phyloP scores from a whole-genome alignment of 2,113 vertebrate genomes.

The Ptychochromis oligacanthus region DNA sequence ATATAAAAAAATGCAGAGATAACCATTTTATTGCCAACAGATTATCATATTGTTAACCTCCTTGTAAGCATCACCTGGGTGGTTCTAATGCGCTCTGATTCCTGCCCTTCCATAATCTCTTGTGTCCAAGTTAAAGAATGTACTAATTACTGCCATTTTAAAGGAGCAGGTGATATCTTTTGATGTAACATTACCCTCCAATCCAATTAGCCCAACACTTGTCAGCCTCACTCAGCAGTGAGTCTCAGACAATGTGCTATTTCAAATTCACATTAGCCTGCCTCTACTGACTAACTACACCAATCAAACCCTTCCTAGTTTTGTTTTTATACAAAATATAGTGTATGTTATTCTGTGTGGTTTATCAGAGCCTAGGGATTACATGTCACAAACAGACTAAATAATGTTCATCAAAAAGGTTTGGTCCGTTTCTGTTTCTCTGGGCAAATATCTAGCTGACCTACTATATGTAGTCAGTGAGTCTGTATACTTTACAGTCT shows the following conservation, averaged over 20 bases:
- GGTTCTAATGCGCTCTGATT: conserved; percentile 17
- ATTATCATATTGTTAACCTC: neutral
- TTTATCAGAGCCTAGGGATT: neutral
- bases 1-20: no score
- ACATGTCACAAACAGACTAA: neutral
- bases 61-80: conserved; percentile 1
- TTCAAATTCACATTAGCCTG: neutral
- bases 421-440: neutral
- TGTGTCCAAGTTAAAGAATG: conserved; percentile 67
- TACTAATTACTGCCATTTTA: conserved; percentile 82
- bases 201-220: conserved; percentile 76
- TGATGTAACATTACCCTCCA: conserved; percentile 81
- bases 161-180: conserved; percentile 77
- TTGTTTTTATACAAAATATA: neutral
- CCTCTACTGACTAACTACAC: neutral
- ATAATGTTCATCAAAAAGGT: neutral
- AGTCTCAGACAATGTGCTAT: neutral
- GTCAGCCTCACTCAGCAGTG: conserved; percentile 71
- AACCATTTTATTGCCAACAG: no score
- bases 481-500: neutral
- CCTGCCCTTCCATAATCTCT: conserved; percentile 67
- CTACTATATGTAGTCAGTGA: no score
- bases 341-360: neutral
- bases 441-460: neutral
- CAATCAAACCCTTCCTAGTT: neutral